Evolutionary conservation across 2,113 vertebrate species (phyloP).

Genomic region (Archocentrus centrarchus): DNA sequence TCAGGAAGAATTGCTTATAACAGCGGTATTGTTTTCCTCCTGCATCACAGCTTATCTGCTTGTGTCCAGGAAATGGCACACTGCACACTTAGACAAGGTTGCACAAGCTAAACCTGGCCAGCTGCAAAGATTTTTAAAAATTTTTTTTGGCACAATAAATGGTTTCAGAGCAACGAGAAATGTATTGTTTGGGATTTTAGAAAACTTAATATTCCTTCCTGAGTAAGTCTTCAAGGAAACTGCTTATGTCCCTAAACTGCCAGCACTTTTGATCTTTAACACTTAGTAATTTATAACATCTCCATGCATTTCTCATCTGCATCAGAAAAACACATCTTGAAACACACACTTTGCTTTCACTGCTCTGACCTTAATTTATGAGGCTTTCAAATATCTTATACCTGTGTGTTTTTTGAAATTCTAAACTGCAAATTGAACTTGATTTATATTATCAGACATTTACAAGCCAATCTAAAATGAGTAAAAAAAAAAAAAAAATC

Average conservation of each 20-base stretch:
- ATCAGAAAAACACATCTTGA: neutral
- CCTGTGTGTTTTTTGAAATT: neutral
- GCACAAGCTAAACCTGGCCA: conserved; percentile 39
- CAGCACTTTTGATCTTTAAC: conserved; percentile 5
- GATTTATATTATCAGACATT: conserved; percentile 17
- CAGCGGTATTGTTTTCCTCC: conserved; percentile 67
- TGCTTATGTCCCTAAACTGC: conserved; percentile 7
- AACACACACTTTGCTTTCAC: neutral
- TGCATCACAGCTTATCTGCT: conserved; percentile 64
- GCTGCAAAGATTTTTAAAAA: conserved; percentile 12
- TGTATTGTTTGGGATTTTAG: conserved; percentile 17
- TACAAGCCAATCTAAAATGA: neutral
- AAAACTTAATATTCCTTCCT: conserved; percentile 21
- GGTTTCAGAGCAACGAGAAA: conserved; percentile 14
- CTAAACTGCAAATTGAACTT: neutral
- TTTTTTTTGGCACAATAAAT: conserved; percentile 19
- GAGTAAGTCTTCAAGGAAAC: neutral
- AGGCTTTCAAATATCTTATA: neutral
- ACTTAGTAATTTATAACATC: conserved; percentile 24
- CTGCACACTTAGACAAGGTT: conserved; percentile 55
- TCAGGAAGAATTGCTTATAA: conserved; percentile 61
- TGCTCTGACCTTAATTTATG: neutral
- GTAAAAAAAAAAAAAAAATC: neutral
- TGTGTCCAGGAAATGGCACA: conserved; percentile 68
- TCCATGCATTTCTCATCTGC: neutral